phyloP scores from a whole-genome alignment of 2,797 vertebrate species.

The Sarcophilus harrisii region DNA sequence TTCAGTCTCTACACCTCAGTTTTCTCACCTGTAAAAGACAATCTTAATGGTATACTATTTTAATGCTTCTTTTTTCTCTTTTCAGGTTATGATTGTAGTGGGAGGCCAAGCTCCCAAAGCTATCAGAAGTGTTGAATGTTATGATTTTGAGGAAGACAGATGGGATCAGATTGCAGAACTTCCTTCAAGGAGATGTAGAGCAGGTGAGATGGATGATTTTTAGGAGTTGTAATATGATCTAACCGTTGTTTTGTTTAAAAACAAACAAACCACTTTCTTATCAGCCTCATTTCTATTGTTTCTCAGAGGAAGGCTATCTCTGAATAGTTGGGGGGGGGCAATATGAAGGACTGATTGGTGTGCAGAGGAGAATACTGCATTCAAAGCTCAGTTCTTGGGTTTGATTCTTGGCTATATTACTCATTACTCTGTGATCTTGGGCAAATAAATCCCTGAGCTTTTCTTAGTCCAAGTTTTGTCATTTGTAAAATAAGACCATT shows the following conservation, averaged over 20 bases:
- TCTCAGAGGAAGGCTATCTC: background rate
- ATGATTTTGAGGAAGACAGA: slow-evolving; percentile 96
- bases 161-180: slow-evolving; percentile 98
- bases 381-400: background rate
- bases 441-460: background rate
- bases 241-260: background rate
- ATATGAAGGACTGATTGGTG: background rate
- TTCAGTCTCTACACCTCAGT: background rate
- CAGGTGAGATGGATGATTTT: slow-evolving; percentile 84
- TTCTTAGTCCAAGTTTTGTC: background rate
- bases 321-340: background rate
- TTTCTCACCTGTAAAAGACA: background rate
- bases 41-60: background rate
- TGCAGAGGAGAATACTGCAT: background rate
- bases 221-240: background rate
- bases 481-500: background rate
- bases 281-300: background rate
- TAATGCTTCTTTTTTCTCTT: slow-evolving; percentile 69
- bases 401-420: background rate
- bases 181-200: slow-evolving; percentile 95
- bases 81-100: slow-evolving; percentile 98
- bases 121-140: slow-evolving; percentile 97
- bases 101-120: slow-evolving; percentile 98
- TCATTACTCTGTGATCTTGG: background rate
- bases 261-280: background rate